These are phyloP conservation scores for Notiomystis cincta DNA, from an alignment of 2,113 vertebrate genomes.

Conservation along the genomic window DNA sequence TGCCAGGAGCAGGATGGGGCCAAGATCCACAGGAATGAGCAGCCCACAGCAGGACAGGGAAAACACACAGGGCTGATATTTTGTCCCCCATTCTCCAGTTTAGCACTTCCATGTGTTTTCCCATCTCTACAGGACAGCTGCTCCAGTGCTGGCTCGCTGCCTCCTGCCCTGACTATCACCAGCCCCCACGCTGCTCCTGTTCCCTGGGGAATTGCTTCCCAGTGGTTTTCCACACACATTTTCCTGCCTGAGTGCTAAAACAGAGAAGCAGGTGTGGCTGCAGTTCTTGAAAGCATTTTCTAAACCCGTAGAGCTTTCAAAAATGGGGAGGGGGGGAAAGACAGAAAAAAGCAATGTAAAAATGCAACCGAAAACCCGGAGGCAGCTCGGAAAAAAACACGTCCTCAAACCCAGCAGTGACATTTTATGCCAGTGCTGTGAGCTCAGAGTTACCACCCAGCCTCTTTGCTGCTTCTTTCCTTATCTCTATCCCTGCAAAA, in stretches of 20 bases:
- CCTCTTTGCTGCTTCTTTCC: neutral
- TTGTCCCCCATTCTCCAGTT: rapidly evolving
- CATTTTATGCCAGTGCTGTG: neutral
- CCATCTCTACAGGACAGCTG: neutral
- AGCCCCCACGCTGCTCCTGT: rapidly evolving
- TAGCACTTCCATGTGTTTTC: neutral
- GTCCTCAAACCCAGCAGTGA: neutral
- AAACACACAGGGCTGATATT: neutral
- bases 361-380: rapidly evolving
- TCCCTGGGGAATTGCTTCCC: neutral
- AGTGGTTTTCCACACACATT: rapidly evolving
- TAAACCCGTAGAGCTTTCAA: neutral
- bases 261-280: rapidly evolving
- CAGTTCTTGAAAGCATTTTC: neutral
- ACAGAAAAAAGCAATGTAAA: neutral
- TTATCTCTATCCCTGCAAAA: neutral
- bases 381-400: neutral
- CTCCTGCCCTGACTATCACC: neutral
- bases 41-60: neutral
- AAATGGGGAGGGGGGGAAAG: rapidly evolving
- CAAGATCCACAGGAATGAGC: neutral
- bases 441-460: neutral
- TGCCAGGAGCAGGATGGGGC: neutral
- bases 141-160: neutral
- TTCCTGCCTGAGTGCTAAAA: neutral